Conservation (phyloP, 1,140 invertebrate species). For the Nasonia vitripennis region DNA sequence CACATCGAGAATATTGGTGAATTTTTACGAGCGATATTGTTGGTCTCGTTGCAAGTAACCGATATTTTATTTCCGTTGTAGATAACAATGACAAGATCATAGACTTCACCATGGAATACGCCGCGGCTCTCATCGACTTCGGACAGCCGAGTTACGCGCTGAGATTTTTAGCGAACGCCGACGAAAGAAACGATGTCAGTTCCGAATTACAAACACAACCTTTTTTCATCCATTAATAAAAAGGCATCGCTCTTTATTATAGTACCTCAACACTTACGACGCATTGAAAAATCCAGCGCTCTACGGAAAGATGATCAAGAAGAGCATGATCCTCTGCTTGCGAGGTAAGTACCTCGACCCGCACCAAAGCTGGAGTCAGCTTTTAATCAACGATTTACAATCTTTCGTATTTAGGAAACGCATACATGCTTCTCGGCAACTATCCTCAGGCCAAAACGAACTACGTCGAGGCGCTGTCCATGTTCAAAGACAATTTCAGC, state of each 20-base stretch:
- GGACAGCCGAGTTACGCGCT: constrained; percentile 54
- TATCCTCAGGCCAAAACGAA: constrained; percentile 55
- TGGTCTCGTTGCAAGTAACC: not conserved
- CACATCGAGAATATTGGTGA: constrained; percentile 56
- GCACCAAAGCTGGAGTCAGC: not conserved
- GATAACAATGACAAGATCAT: constrained; percentile 44
- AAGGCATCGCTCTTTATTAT: not conserved
- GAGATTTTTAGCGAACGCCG: constrained; percentile 48
- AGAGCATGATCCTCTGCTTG: constrained; percentile 52
- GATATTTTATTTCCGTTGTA: constrained; percentile 3
- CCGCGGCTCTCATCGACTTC: constrained; percentile 56
- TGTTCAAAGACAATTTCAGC: constrained; percentile 33
- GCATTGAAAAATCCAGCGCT: not conserved
- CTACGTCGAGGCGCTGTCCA: constrained; percentile 50
- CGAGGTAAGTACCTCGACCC: constrained; percentile 21
- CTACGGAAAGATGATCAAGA: constrained; percentile 38
- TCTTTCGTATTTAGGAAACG: constrained; percentile 55
- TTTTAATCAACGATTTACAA: not conserved
- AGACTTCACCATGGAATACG: constrained; percentile 56
- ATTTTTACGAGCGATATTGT: not conserved
- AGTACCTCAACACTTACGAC: constrained; percentile 14
- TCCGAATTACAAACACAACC: not conserved
- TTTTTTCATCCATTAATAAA: not conserved
- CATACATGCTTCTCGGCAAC: constrained; percentile 54
- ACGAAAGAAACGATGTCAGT: constrained; percentile 34